Evolutionary conservation across 2,113 vertebrate genomes (phyloP), one percentile per base, ranked within the genome.

Genomic region (Xiphorhynchus elegans): DNA sequence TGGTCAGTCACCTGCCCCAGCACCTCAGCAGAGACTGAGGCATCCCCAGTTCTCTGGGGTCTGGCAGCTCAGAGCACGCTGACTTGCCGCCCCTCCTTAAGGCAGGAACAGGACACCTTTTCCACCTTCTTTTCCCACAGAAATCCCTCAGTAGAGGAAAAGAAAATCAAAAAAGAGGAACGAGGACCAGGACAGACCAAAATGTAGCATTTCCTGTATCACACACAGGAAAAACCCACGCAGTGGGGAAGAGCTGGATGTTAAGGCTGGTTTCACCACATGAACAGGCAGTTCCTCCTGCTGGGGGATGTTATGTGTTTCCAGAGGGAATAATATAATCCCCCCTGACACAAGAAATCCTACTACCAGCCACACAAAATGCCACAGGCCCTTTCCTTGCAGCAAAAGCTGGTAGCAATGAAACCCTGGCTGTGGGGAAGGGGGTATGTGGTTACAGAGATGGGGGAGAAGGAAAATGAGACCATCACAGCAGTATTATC

Each of bases 181-280:
- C 29, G 66, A 35, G 9, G 60, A 84, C 40, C 64, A 70, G 60
- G 17, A 44, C 37, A 68, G 69, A 75, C 7, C 23, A 39, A 19
- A 18, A 64, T 46, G 88, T 28, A 87, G 88, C 86, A 82, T 87
- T 96, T 96, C 95, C 95, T 92, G 80, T 56, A 82, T 87, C 80
- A 73, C 64, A 37, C 39, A 56, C 88, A 95, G 95, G 93, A 94
- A 96, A 95, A 96, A 39, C 73, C 93, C 92, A 94, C 40, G 2
- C 83, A 93, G 76, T 4, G 13, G 73, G 63, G 76, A 96, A 96
- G 90, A 92, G 85, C 52, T 20, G 10, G 59, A 40, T 92, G 92
- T 93, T 73, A 91, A 94, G 85, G 79, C 72, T 75, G 56, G 50
- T 44, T 81, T 74, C 88, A 70, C 28, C 89, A 89, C 56, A 24